These are phyloP conservation scores for Conger conger DNA, from an alignment of 2,113 vertebrate genomes.

Conservation along the genomic window DNA sequence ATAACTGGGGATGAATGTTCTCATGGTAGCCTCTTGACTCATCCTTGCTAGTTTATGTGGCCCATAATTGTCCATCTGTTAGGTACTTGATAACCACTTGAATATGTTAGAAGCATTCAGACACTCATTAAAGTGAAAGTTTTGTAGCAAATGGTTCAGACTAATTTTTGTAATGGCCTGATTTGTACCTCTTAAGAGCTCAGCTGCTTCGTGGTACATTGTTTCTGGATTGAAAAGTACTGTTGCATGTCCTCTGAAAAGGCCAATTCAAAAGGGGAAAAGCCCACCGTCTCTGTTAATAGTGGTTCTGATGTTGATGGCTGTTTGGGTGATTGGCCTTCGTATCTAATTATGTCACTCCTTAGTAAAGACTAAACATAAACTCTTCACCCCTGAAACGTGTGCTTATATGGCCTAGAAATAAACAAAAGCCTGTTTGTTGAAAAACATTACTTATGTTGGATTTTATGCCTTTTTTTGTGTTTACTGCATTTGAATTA, in stretches of 20 bases:
- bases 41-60: slow-evolving; percentile 61
- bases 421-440: neutral
- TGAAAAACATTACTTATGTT: neutral
- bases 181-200: neutral
- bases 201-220: neutral
- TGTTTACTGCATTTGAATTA: no score
- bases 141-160: slow-evolving; percentile 38
- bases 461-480: no score
- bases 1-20: slow-evolving; percentile 34
- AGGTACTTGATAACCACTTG: slow-evolving; percentile 59
- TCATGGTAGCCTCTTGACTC: slow-evolving; percentile 63
- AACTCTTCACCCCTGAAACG: neutral
- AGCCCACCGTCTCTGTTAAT: neutral
- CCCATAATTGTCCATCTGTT: slow-evolving; percentile 66
- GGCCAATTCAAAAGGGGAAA: neutral
- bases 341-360: neutral
- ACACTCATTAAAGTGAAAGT: slow-evolving; percentile 40
- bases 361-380: neutral
- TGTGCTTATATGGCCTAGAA: neutral
- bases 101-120: slow-evolving; percentile 50
- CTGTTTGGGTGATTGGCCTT: neutral
- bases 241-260: neutral
- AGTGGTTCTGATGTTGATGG: neutral
- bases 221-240: neutral
- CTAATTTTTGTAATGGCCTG: slow-evolving; percentile 44